Percentiles rank a stretch among this genome's conserved stretches.
phyloP scores from a whole-genome alignment of 2,797 vertebrate genomes.

The Sebastiscus tertius region DNA sequence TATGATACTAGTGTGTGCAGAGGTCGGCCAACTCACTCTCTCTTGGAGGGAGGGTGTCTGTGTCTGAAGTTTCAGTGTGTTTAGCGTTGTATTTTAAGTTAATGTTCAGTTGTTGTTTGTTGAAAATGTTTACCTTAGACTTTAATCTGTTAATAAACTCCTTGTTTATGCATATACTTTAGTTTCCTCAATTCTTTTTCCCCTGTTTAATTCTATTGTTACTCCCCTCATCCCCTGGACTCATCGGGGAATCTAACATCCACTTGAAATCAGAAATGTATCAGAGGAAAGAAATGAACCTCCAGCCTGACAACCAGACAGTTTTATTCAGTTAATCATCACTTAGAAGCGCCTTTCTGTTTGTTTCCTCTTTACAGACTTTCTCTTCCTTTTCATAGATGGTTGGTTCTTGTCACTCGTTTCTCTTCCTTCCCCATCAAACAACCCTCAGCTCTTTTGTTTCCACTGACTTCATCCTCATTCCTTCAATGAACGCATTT shows the following conservation, averaged over 20 bases:
- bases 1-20: too few species aligned
- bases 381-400: conserved; percentile 39
- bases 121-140: not conserved
- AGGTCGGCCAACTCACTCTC: not conserved
- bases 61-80: not conserved
- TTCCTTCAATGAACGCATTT: conserved; percentile 37
- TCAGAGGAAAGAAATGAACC: not conserved
- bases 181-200: not conserved
- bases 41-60: not conserved
- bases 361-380: conserved; percentile 10
- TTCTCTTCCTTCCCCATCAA: conserved; percentile 21
- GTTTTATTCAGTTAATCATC: not conserved
- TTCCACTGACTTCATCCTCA: conserved; percentile 56
- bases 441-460: conserved; percentile 30
- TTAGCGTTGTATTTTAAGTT: not conserved
- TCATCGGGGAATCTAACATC: not conserved
- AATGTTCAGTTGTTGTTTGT: not conserved
- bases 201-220: not conserved
- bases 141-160: not conserved
- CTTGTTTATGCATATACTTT: not conserved
- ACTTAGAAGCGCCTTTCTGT: not conserved
- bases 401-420: conserved; percentile 2
- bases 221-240: not conserved
- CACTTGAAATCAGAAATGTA: not conserved
- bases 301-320: not conserved